phyloP scores from a whole-genome alignment of 1,140 invertebrate species.

The Trichomalopsis sarcophagae region DNA sequence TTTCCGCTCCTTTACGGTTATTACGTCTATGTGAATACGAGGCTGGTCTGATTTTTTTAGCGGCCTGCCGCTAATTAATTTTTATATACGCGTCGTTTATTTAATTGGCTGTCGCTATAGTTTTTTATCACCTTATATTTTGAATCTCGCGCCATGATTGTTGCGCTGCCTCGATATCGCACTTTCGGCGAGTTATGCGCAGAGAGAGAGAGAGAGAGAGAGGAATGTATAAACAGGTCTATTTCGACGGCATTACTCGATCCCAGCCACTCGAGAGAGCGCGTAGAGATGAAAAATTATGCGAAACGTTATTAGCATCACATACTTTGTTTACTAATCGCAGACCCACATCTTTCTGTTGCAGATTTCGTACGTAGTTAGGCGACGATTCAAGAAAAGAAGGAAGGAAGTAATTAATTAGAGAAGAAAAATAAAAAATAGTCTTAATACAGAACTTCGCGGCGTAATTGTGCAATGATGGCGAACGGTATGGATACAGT shows the following conservation, averaged over 20 bases:
- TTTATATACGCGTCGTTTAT: too few relatives aligned
- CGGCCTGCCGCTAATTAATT: too few relatives aligned
- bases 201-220: background rate
- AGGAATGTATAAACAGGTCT: slow-evolving; percentile 1
- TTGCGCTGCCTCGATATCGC: background rate
- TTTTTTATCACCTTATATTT: too few relatives aligned
- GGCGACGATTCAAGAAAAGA: slow-evolving; percentile 60
- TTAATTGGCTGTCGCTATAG: too few relatives aligned
- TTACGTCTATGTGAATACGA: background rate
- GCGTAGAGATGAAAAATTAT: too few relatives aligned
- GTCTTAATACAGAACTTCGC: slow-evolving; percentile 34
- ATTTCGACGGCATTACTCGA: background rate
- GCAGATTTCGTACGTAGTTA: slow-evolving; percentile 74
- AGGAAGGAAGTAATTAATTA: slow-evolving; percentile 36
- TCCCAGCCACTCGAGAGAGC: background rate
- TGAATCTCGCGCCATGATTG: too few relatives aligned
- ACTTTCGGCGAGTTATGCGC: background rate
- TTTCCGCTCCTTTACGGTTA: too few relatives aligned
- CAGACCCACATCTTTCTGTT: slow-evolving; percentile 55
- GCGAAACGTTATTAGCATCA: too few relatives aligned
- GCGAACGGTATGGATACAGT: slow-evolving; percentile 88
- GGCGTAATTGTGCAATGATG: slow-evolving; percentile 80
- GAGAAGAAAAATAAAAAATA: slow-evolving; percentile 13
- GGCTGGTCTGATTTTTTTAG: too few relatives aligned
- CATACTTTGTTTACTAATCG: background rate